Conservation (phyloP, 2,888 invertebrate species). For the Noctua comes region DNA sequence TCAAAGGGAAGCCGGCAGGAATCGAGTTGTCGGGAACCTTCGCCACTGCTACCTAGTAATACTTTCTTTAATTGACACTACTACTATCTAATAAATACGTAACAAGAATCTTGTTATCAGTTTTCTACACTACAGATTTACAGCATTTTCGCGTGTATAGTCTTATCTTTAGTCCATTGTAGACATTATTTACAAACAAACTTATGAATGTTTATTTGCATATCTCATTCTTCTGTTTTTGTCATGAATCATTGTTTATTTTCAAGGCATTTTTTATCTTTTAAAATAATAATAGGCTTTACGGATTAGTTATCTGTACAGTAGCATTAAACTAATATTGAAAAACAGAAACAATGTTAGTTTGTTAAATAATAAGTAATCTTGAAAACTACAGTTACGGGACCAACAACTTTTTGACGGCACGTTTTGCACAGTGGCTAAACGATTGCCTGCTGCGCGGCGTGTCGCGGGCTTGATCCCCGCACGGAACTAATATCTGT, state of each 20-base stretch:
- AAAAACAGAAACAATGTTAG: neutral
- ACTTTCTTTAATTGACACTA: neutral
- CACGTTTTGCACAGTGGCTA: too few relatives aligned
- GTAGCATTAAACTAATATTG: slow-evolving; percentile 31
- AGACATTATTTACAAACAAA: slow-evolving; percentile 30
- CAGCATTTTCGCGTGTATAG: neutral
- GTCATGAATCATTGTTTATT: slow-evolving; percentile 22
- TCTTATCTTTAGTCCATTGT: slow-evolving; percentile 19
- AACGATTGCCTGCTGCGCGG: too few relatives aligned
- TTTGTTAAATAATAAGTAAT: neutral
- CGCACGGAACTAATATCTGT: too few relatives aligned
- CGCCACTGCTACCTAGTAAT: too few relatives aligned
- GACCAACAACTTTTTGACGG: too few relatives aligned
- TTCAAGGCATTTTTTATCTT: slow-evolving; percentile 10
- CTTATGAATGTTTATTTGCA: slow-evolving; percentile 7
- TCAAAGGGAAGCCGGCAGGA: too few relatives aligned
- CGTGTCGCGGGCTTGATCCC: too few relatives aligned
- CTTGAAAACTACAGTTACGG: neutral
- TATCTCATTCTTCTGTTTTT: slow-evolving; percentile 13
- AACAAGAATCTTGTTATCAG: neutral
- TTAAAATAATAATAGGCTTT: slow-evolving; percentile 29
- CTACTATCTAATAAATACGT: neutral
- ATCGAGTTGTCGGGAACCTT: too few relatives aligned
- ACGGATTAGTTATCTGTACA: slow-evolving; percentile 13
- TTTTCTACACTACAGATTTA: neutral